Percentiles rank a stretch among this genome's conserved stretches.
Evolutionary conservation across 1,140 invertebrate species (phyloP).

Genomic region (Drosophila rhopaloa): DNA sequence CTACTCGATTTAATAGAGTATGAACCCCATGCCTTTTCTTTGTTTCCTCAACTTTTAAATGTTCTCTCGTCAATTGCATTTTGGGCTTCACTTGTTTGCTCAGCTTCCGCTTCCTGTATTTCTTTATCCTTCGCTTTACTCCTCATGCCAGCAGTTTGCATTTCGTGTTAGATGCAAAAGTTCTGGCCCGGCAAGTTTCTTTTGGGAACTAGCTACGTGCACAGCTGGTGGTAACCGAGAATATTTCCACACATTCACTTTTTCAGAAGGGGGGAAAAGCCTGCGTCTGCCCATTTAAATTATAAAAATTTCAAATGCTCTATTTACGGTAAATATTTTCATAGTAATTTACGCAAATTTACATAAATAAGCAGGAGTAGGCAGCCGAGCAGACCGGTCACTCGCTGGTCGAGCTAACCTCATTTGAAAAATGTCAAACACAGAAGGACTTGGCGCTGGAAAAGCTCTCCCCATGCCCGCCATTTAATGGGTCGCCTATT

Average conservation of each 20-base stretch:
- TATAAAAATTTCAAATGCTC: constrained; percentile 77
- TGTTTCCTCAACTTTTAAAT: constrained; percentile 21
- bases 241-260: constrained; percentile 43
- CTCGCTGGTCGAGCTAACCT: constrained; percentile 46
- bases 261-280: constrained; percentile 30
- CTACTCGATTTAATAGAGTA: neutral
- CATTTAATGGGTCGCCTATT: constrained; percentile 65
- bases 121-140: neutral
- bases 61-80: constrained; percentile 60
- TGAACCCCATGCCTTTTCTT: constrained; percentile 11
- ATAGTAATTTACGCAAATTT: constrained; percentile 80
- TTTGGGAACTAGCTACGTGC: constrained; percentile 44
- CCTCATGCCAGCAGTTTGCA: constrained; percentile 38
- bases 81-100: constrained; percentile 45
- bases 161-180: constrained; percentile 64
- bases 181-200: constrained; percentile 57
- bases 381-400: neutral
- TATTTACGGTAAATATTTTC: constrained; percentile 81
- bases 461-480: constrained; percentile 6
- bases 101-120: constrained; percentile 64
- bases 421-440: constrained; percentile 81
- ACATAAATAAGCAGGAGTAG: constrained; percentile 67
- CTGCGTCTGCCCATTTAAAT: constrained; percentile 55
- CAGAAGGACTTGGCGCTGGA: constrained; percentile 35
- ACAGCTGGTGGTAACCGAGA: constrained; percentile 52